Evolutionary conservation across 1,140 invertebrate species (phyloP), one percentile per base, ranked within the genome.

Genomic region (Cylas formicarius): DNA sequence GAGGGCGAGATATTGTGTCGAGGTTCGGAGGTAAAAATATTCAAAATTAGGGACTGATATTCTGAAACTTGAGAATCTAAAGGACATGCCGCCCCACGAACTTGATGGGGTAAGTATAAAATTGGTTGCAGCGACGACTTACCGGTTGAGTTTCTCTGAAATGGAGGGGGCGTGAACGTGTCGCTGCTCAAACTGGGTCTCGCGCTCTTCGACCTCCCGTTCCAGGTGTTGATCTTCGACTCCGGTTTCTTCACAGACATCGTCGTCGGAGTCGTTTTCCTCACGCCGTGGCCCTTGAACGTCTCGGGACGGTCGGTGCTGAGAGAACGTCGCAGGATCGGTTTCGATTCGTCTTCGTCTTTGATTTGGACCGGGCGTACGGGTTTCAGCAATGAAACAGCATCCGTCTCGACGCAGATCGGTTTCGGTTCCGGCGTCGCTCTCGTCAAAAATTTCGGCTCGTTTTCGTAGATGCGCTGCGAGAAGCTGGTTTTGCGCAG

Each of bases 161-260:
- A 81, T n/a, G n/a, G n/a, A 16, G 71, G 73, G 33, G 76, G 74
- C 7, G 69, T 73, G 55, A 84, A 86, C 0, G 81, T 84, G 11
- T 86, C 82, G 2, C 72, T 61, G 23, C 70, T 74, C n/a, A 84
- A 64, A 1, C 72, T 70, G 0, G 81, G 74, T 21, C 82, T 70
- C 10, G 77, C 32, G 32, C 53, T 45, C 0, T 65, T 70, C 29
- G 68, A 68, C 5, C 81, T 69, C 2, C 81, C 81, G 49, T 76
- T 80, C 82, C 82, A 84, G 0, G 82, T 84, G 45, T 81, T 82
- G 27, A 74, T 76, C n/a, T 70, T 67, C 18, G 67, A 47, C 44
- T 60, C 24, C 41, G 31, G 26, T 29, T 69, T 20, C 60, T 69
- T 74, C 24, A 29, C 23, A 9, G 28, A 5, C n/a, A 27, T 10